A percentile compares a stretch with the other conserved stretches of the same genome.
Evolutionary conservation across 2,888 invertebrate species (phyloP).

Genomic region (Ceriagrion tenellum): DNA sequence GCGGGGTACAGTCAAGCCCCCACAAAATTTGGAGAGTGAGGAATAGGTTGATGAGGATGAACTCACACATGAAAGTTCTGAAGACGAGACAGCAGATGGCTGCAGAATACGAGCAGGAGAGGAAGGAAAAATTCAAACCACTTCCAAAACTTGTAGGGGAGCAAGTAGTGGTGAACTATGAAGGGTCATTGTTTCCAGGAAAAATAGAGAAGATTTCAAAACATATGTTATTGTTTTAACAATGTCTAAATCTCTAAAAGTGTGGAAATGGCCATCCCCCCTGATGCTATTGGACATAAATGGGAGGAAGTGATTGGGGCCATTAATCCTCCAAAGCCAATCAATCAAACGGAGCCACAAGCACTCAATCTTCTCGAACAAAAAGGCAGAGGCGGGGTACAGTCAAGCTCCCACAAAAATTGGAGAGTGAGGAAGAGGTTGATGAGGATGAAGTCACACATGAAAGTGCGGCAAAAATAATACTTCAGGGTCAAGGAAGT

Average conservation of each 20-base stretch:
- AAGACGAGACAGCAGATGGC: background rate
- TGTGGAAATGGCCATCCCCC: background rate
- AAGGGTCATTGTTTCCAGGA: background rate
- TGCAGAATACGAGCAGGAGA: background rate
- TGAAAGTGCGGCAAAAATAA: too few relatives aligned
- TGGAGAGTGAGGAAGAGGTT: too few relatives aligned
- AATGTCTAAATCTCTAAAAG: background rate
- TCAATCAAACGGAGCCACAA: background rate
- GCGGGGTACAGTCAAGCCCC: background rate
- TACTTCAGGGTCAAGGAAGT: background rate
- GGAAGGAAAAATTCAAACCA: background rate
- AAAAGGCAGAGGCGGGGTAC: too few relatives aligned
- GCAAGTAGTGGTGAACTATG: background rate
- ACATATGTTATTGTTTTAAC: background rate
- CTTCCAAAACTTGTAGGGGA: background rate
- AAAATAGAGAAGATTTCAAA: background rate
- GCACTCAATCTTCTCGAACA: too few relatives aligned
- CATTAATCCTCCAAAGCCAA: background rate
- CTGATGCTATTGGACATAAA: background rate
- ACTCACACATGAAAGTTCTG: background rate
- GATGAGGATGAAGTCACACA: too few relatives aligned
- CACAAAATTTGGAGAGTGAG: background rate
- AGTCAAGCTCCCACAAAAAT: too few relatives aligned
- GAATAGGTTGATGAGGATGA: background rate
- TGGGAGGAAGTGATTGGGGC: background rate